Evolutionary conservation across 2,797 vertebrate genomes (phyloP).

Genomic region (Sebastes nivosus): DNA sequence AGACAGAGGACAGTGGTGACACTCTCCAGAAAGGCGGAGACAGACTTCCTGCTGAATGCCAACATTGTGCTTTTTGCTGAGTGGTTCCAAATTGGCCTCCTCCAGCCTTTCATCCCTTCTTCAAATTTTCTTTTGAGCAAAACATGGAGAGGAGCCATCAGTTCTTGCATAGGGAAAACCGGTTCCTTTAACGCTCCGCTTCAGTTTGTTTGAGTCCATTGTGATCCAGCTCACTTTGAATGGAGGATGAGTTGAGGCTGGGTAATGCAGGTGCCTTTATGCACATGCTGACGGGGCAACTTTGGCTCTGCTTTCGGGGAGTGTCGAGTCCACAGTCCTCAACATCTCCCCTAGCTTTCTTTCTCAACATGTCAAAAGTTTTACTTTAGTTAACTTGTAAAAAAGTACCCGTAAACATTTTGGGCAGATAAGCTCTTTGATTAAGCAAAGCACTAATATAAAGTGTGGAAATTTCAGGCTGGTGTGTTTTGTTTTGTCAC

Average conservation of each 20-base stretch:
- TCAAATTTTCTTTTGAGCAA: background rate
- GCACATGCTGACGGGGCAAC: conserved; percentile 34
- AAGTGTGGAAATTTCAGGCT: background rate
- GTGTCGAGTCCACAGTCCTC: background rate
- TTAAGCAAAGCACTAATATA: background rate
- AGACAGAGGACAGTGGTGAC: conserved; percentile 41
- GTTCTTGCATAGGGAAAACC: background rate
- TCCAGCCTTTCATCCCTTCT: conserved; percentile 13
- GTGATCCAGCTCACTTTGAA: conserved; percentile 37
- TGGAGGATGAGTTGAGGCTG: background rate
- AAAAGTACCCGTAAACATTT: background rate
- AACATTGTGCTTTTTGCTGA: conserved; percentile 12
- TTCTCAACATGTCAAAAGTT: background rate
- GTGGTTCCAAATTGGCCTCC: conserved; percentile 9
- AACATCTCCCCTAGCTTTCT: background rate
- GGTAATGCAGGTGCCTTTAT: conserved; percentile 2
- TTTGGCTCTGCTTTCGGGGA: background rate
- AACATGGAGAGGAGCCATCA: background rate
- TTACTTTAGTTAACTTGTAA: background rate
- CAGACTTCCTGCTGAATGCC: background rate
- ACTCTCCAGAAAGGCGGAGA: conserved; percentile 18
- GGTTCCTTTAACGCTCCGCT: conserved; percentile 1
- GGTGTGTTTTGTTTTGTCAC: background rate
- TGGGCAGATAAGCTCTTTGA: background rate
- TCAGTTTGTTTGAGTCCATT: conserved; percentile 17